Conservation (phyloP, 37 sponge, comb jelly and placozoan genomes). For the Amphimedon queenslandica region DNA sequence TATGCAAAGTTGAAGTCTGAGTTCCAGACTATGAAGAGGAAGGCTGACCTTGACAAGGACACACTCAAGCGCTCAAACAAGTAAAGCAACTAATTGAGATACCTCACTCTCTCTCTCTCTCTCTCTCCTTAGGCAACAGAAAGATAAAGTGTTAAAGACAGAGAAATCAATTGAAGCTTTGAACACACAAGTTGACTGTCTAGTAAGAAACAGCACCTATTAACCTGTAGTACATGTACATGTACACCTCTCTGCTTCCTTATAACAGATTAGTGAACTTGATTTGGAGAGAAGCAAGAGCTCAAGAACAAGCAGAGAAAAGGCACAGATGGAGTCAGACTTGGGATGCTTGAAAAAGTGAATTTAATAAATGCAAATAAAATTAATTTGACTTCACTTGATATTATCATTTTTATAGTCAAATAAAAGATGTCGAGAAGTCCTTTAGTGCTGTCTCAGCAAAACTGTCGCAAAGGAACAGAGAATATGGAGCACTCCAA, state of each 20-base stretch:
- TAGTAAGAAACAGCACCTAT: slow-evolving; percentile 47
- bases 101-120: too few relatives aligned
- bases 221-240: too few relatives aligned
- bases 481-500: slow-evolving; percentile 36
- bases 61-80: slow-evolving; percentile 38
- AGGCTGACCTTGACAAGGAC: slow-evolving; percentile 54
- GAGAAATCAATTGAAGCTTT: slow-evolving; percentile 23
- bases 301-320: slow-evolving; percentile 15
- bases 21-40: slow-evolving; percentile 32
- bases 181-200: slow-evolving; percentile 18
- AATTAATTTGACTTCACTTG: neutral
- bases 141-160: slow-evolving; percentile 7
- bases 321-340: slow-evolving; percentile 23
- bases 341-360: slow-evolving; percentile 8
- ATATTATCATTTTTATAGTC: slow-evolving; percentile 12
- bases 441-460: neutral
- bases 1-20: slow-evolving; percentile 32
- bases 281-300: slow-evolving; percentile 18
- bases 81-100: neutral
- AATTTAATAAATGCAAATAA: neutral
- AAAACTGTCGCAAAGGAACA: slow-evolving; percentile 44
- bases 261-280: slow-evolving; percentile 51
- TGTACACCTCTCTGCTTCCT: too few relatives aligned
- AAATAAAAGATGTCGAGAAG: slow-evolving; percentile 15
- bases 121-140: slow-evolving; percentile 70